These are phyloP conservation scores for Gobio occitaniae DNA, from an alignment of 2,797 vertebrate species.

Conservation along the genomic window DNA sequence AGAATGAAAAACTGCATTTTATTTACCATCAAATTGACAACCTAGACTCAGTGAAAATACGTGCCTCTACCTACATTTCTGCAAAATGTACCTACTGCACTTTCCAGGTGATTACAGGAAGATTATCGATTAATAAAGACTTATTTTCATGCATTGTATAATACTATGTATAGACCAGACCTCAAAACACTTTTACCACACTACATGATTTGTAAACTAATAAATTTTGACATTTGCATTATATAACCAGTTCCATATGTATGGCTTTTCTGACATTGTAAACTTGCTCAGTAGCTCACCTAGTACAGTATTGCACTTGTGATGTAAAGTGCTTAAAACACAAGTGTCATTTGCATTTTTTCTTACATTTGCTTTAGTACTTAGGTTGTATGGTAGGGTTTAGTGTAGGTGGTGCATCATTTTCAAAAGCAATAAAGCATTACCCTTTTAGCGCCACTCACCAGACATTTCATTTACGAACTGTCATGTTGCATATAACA, in stretches of 20 bases:
- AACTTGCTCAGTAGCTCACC: not conserved
- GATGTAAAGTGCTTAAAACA: not conserved
- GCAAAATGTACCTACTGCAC: not conserved
- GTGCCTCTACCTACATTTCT: not conserved
- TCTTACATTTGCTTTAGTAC: not conserved
- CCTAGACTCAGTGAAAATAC: not conserved
- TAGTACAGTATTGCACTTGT: not conserved
- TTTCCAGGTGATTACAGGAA: not conserved
- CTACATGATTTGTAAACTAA: not conserved
- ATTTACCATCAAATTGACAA: not conserved
- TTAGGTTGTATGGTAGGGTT: not conserved
- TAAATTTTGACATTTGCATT: not conserved
- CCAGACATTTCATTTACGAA: not conserved
- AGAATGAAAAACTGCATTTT: slow-evolving; percentile 1
- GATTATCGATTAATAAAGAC: not conserved
- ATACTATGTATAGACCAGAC: no score
- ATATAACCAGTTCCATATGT: not conserved
- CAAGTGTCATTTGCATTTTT: not conserved
- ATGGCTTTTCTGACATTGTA: not conserved
- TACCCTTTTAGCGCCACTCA: not conserved
- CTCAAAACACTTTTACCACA: not conserved
- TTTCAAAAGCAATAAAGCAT: not conserved
- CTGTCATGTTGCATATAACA: not conserved
- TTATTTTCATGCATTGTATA: not conserved
- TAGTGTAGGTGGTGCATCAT: not conserved